phyloP scores from a whole-genome alignment of 2,888 invertebrate genomes.

The Hetaerina titia region DNA sequence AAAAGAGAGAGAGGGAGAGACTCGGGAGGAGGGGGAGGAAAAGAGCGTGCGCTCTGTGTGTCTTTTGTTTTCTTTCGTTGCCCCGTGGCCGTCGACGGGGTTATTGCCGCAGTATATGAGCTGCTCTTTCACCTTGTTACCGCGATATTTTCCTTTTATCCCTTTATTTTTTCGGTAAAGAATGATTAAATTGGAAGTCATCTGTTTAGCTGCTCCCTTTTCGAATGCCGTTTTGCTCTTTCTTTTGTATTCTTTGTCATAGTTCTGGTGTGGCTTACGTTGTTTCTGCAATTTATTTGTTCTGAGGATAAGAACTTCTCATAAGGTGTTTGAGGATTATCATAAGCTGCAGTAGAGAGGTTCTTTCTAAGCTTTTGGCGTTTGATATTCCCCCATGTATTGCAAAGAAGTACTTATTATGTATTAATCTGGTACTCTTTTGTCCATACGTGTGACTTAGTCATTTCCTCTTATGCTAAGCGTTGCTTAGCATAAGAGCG shows the following conservation, averaged over 20 bases:
- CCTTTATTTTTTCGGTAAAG: background rate
- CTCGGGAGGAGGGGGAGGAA: background rate
- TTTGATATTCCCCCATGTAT: too few relatives aligned
- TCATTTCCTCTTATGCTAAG: too few relatives aligned
- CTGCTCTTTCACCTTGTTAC: background rate
- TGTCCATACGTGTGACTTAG: too few relatives aligned
- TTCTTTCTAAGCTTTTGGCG: too few relatives aligned
- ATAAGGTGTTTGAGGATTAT: too few relatives aligned
- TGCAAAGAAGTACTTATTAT: too few relatives aligned
- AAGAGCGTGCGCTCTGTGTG: background rate
- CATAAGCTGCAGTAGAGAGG: too few relatives aligned
- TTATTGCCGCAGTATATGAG: background rate
- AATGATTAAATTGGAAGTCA: background rate
- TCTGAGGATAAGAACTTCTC: too few relatives aligned
- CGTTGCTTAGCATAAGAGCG: too few relatives aligned
- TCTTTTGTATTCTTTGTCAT: background rate
- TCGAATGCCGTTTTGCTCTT: background rate
- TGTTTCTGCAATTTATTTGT: background rate
- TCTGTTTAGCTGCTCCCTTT: conserved; percentile 15
- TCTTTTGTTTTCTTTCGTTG: conserved; percentile 12
- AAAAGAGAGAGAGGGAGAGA: background rate
- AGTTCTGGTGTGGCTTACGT: background rate
- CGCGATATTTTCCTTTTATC: too few relatives aligned
- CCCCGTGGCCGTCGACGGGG: background rate
- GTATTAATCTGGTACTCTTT: too few relatives aligned